Evolutionary conservation across 1,140 invertebrate species (phyloP), one percentile per base, ranked within the genome.

Genomic region (Sycobia sp.): DNA sequence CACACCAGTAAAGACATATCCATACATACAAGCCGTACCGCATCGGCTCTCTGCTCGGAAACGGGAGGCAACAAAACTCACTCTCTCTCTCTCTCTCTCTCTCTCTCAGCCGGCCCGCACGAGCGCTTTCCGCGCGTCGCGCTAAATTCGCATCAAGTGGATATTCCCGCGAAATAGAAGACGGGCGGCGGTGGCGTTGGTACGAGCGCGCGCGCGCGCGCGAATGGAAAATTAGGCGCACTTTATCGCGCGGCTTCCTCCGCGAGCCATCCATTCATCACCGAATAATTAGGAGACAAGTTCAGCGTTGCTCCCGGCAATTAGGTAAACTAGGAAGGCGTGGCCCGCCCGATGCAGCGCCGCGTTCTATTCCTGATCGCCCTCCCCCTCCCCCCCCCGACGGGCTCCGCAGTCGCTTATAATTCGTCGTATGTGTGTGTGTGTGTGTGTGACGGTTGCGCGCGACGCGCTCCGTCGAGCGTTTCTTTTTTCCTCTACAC

Each of bases 241-340:
- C 43, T 75, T 75, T 69, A 75, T 74, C 70, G 72, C 66, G 56
- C 57, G 60, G 55, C 62, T 71, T 67, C 50, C 64, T 59, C 59
- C 56, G 51, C 62, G 43, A 13, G 38, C 47, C 62, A 20, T 49
- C 67, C 73, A 78, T 79, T 76, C 63, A 72, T 79, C 76, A 78
- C 67, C 65, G 65, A 76, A 77, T 78, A 79, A 79, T 79, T 79
- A 77, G 77, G 68, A 71, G 77, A 79, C 75, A 76, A 78, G 75
- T 72, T 72, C 72, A 69, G 68, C 64, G 69, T 20, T 66, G 71
- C 76, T 72, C 71, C 61, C 63, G 55, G 74, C 74, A 78, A 79
- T 79, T 79, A 79, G 76, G 73, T 72, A 77, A 79, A 78, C 76
- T 71, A 72, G n/a, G 71, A 72, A 71, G 75, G 73, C 74, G 76